phyloP scores from a whole-genome alignment of 2,113 vertebrate genomes.

The Cryptomyrus ogoouensis region DNA sequence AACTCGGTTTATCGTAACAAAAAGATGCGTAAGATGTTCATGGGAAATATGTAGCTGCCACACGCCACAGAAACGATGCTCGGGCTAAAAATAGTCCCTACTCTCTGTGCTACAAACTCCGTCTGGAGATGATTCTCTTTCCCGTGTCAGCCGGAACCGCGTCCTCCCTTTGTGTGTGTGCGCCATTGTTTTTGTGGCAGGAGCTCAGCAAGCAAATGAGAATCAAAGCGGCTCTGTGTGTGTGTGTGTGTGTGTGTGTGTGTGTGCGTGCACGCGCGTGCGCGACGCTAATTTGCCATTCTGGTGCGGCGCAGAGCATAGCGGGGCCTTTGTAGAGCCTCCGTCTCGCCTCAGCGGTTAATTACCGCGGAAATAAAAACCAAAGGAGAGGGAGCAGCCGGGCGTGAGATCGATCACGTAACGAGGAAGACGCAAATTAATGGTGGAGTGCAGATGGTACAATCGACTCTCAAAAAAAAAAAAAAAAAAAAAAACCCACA shows the following conservation, averaged over 20 bases:
- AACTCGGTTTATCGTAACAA: not conserved
- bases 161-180: not conserved
- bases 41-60: not conserved
- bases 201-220: not conserved
- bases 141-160: not conserved
- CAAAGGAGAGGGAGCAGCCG: slow-evolving; percentile 6
- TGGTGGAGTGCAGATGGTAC: slow-evolving; percentile 13
- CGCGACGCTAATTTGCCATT: slow-evolving; percentile 6
- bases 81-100: not conserved
- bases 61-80: not conserved
- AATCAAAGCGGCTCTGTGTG: not conserved
- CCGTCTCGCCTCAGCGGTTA: slow-evolving; percentile 11
- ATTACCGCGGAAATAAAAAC: slow-evolving; percentile 16
- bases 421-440: slow-evolving; percentile 17
- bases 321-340: not conserved
- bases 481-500: not conserved
- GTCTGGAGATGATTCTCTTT: not conserved
- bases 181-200: not conserved
- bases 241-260: not conserved
- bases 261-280: not conserved
- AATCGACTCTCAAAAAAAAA: not conserved
- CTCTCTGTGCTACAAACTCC: not conserved
- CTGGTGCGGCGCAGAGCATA: not conserved
- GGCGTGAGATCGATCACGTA: not conserved
- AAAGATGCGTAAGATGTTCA: not conserved